phyloP scores from a whole-genome alignment of 2,888 invertebrate genomes.

The Caenorhabditis sulstoni region DNA sequence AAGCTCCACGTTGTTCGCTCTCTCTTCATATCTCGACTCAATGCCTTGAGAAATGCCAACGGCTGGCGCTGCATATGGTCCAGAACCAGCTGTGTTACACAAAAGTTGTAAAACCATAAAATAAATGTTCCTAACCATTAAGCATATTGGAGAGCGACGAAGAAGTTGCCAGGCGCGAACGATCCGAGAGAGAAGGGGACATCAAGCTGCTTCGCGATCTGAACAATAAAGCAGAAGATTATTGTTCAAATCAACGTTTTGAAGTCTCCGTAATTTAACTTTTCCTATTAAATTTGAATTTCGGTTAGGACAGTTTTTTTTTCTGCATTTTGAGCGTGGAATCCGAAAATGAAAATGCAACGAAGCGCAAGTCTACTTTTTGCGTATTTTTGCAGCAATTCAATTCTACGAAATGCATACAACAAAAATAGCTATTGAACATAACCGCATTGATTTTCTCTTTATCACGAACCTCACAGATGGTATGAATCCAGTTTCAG shows the following conservation, averaged over 20 bases:
- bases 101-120: no score
- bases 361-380: no score
- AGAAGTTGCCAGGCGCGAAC: constrained; percentile 55
- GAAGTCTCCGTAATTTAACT: no score
- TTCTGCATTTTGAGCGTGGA: no score
- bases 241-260: no score
- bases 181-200: constrained; percentile 56
- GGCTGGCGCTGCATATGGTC: constrained; percentile 79
- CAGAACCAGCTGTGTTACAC: constrained; percentile 64
- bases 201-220: constrained; percentile 59
- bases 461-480: constrained; percentile 53
- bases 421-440: no score
- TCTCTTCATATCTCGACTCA: constrained; percentile 74
- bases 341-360: no score
- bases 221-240: neutral
- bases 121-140: constrained; percentile 44
- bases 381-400: no score
- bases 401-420: no score
- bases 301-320: no score
- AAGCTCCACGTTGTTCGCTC: constrained; percentile 74
- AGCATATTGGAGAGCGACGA: constrained; percentile 56
- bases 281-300: no score
- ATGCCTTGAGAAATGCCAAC: constrained; percentile 75
- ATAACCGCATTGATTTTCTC: no score
- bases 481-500: constrained; percentile 67